Percentiles rank a stretch among this genome's conserved stretches.
phyloP scores from a whole-genome alignment of 2,113 vertebrate genomes.

The Phainopepla nitens region DNA sequence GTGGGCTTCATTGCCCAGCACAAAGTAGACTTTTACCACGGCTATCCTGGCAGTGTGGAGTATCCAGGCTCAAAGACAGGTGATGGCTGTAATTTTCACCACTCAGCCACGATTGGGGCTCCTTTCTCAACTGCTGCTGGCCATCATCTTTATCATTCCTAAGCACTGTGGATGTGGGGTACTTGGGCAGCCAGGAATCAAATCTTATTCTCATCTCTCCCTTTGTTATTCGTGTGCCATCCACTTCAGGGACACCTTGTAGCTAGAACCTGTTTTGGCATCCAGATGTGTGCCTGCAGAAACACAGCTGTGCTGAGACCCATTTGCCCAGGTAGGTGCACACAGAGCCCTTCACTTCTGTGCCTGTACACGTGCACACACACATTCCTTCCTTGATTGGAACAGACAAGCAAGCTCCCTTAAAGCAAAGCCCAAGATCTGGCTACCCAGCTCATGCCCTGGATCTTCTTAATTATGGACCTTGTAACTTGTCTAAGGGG shows the following conservation, averaged over 20 bases:
- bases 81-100: conserved; percentile 32
- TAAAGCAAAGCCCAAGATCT: neutral
- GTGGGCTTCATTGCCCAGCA: conserved; percentile 54
- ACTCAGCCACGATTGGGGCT: neutral
- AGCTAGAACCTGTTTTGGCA: neutral
- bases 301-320: neutral
- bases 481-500: neutral
- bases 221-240: neutral
- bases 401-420: neutral
- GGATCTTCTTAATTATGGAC: neutral
- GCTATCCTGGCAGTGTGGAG: conserved; percentile 28
- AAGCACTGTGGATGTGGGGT: neutral
- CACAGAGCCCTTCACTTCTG: neutral
- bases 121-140: neutral
- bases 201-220: neutral
- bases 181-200: neutral
- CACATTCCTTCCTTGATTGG: neutral
- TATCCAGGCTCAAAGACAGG: conserved; percentile 10
- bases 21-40: conserved; percentile 64
- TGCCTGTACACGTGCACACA: rapidly evolving
- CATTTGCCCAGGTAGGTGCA: rapidly evolving
- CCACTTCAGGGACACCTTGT: neutral
- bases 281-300: neutral
- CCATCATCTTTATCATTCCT: conserved; percentile 48
- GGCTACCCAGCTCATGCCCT: neutral